phyloP scores from a whole-genome alignment of 2,113 vertebrate genomes.

The Pelvicachromis taeniatus region DNA sequence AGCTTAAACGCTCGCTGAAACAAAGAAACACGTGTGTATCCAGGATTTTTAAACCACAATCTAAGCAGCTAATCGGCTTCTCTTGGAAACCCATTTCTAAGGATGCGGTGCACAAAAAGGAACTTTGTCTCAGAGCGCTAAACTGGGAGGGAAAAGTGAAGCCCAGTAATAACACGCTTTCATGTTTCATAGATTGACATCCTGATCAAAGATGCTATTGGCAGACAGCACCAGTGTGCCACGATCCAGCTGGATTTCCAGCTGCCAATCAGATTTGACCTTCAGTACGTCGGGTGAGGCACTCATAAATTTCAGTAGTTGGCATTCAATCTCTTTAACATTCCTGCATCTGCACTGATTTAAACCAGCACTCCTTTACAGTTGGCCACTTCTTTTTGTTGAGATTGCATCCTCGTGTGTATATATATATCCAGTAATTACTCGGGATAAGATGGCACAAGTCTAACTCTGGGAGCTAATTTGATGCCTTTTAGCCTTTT shows the following conservation, averaged over 20 bases:
- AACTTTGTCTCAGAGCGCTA: background rate
- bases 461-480: background rate
- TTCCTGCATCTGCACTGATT: constrained; percentile 17
- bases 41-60: background rate
- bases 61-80: background rate
- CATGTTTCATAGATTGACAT: constrained; percentile 80
- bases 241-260: constrained; percentile 95
- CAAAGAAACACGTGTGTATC: background rate
- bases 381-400: background rate
- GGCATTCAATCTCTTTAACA: background rate
- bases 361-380: background rate
- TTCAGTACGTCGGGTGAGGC: constrained; percentile 81
- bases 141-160: background rate
- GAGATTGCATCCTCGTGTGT: background rate
- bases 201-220: constrained; percentile 82
- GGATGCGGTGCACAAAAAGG: constrained; percentile 1
- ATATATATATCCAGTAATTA: background rate
- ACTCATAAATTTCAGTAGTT: background rate
- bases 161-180: background rate
- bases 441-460: background rate
- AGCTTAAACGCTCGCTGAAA: background rate
- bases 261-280: constrained; percentile 83
- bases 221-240: constrained; percentile 86
- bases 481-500: background rate
- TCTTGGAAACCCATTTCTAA: background rate